Evolutionary conservation across 2,113 vertebrate species (phyloP).

Genomic region (Zosterops lateralis): DNA sequence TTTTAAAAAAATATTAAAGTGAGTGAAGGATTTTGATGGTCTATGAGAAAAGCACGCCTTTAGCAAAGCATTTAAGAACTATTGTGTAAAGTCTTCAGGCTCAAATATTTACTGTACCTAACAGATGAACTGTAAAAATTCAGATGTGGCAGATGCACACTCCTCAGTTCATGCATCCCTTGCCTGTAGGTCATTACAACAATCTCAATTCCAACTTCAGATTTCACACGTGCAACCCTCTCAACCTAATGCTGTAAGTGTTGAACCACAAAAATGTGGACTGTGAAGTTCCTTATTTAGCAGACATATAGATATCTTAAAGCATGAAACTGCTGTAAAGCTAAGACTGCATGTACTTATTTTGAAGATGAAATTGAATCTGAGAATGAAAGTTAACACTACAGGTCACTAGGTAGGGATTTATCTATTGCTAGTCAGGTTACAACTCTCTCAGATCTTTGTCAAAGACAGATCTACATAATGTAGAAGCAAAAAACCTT

Average conservation of each 20-base stretch:
- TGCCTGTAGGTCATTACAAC: not conserved
- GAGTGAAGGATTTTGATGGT: not conserved
- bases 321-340: not conserved
- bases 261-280: not conserved
- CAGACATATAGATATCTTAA: not conserved
- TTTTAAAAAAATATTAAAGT: not conserved
- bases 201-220: not conserved
- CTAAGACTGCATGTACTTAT: not conserved
- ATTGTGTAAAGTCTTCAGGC: not conserved
- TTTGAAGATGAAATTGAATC: not conserved
- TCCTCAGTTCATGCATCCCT: not conserved
- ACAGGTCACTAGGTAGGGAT: not conserved
- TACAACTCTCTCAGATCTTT: not conserved
- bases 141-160: rapidly evolving
- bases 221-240: not conserved
- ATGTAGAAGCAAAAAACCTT: not conserved
- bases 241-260: not conserved
- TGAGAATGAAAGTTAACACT: not conserved
- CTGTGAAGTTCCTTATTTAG: not conserved
- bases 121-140: not conserved
- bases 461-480: not conserved
- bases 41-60: not conserved
- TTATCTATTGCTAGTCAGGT: not conserved
- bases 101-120: not conserved
- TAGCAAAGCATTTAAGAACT: not conserved